These are phyloP conservation scores for Philypnodon macrostomus DNA, from an alignment of 2,797 vertebrate genomes.

Conservation along the genomic window DNA sequence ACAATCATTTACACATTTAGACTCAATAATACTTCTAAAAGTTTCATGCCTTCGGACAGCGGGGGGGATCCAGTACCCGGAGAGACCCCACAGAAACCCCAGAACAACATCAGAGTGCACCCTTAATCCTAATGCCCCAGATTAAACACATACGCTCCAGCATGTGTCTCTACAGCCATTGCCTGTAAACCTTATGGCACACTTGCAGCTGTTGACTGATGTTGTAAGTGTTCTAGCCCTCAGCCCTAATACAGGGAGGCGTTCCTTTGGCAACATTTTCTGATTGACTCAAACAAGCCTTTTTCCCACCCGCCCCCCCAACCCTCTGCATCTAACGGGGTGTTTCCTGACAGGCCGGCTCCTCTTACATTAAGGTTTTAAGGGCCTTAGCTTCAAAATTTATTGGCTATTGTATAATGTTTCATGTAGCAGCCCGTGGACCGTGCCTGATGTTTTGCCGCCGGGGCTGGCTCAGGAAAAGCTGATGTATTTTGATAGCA, in stretches of 20 bases:
- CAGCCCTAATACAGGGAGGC: conserved; percentile 6
- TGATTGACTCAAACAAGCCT: conserved; percentile 64
- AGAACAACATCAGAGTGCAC: no score
- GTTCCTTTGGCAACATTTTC: conserved; percentile 37
- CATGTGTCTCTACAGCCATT: background rate
- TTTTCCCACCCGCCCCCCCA: conserved; percentile 48
- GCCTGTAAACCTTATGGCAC: conserved; percentile 1
- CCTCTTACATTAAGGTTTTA: conserved; percentile 71
- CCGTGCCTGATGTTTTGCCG: conserved; percentile 57
- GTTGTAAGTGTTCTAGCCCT: conserved; percentile 16
- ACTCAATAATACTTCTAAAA: no score
- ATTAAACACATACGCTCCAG: background rate
- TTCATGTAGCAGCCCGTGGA: conserved; percentile 54
- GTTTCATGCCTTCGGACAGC: no score
- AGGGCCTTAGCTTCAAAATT: conserved; percentile 66
- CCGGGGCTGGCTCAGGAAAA: conserved; percentile 48
- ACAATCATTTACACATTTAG: no score
- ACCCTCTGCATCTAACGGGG: conserved; percentile 59
- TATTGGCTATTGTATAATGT: conserved; percentile 73
- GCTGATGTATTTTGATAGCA: conserved; percentile 71
- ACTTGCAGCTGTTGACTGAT: conserved; percentile 10
- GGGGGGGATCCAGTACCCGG: no score
- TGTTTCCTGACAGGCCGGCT: conserved; percentile 71
- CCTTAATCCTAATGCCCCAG: no score
- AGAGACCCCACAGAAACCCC: no score